phyloP scores from a whole-genome alignment of 2,888 invertebrate genomes.

The Pyrochroa serraticornis region DNA sequence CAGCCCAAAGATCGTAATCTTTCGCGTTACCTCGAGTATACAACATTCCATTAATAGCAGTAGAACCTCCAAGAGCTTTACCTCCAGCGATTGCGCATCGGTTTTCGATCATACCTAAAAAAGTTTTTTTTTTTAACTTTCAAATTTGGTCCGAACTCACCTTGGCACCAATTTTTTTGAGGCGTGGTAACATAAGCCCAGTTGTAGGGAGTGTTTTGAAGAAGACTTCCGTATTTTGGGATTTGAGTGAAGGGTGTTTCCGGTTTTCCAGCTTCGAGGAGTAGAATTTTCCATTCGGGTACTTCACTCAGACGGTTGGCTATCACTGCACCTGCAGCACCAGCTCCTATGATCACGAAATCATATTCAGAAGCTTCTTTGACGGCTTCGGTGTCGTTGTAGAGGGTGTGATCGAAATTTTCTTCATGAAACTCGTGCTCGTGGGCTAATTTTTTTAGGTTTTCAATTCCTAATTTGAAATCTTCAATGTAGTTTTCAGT shows the following conservation, averaged over 20 bases:
- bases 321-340: slow-evolving; percentile 59
- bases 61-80: slow-evolving; percentile 81
- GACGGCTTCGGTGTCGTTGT: slow-evolving; percentile 40
- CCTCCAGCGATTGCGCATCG: slow-evolving; percentile 57
- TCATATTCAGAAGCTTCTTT: slow-evolving; percentile 50
- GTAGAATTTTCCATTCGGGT: slow-evolving; percentile 56
- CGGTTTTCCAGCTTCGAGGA: slow-evolving; percentile 62
- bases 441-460: slow-evolving; percentile 38
- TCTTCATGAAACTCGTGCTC: slow-evolving; percentile 39
- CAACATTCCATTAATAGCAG: slow-evolving; percentile 81
- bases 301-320: slow-evolving; percentile 59
- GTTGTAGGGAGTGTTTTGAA: slow-evolving; percentile 62
- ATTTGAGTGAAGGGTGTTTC: slow-evolving; percentile 59
- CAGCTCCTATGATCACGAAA: slow-evolving; percentile 59
- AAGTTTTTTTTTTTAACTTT: background rate
- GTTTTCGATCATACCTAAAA: slow-evolving; percentile 38
- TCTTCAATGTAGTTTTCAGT: slow-evolving; percentile 49
- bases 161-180: slow-evolving; percentile 59
- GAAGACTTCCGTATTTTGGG: slow-evolving; percentile 52
- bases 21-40: slow-evolving; percentile 71
- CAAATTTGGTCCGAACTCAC: slow-evolving; percentile 36
- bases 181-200: slow-evolving; percentile 65
- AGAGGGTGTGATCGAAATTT: slow-evolving; percentile 35
- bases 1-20: slow-evolving; percentile 78
- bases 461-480: slow-evolving; percentile 45